These are phyloP conservation scores for Actinia tenebrosa DNA, from an alignment of 64 coral and sea anemone species.

Conservation along the genomic window DNA sequence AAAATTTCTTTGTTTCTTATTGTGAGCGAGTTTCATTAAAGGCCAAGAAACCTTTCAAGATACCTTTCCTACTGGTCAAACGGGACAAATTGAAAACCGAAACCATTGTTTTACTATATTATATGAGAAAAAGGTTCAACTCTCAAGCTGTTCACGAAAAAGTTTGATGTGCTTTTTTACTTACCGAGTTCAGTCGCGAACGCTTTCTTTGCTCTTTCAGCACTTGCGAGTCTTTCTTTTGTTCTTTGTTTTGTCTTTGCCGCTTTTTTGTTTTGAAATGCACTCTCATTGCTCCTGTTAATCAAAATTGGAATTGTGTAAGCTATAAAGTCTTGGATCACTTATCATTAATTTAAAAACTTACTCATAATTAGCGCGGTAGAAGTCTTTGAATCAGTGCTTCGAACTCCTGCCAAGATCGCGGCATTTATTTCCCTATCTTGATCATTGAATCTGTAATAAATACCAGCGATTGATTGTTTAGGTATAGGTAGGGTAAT, in stretches of 20 bases:
- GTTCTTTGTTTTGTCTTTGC: conserved; percentile 6
- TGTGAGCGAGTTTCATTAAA: background rate
- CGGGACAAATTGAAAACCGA: background rate
- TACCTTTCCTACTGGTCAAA: background rate
- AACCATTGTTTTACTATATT: background rate
- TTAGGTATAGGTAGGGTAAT: conserved; percentile 15
- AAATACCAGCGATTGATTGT: background rate
- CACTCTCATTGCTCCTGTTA: conserved; percentile 5
- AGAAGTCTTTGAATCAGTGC: background rate
- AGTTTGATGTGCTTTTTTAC: background rate
- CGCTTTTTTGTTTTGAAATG: conserved; percentile 10
- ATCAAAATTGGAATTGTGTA: background rate
- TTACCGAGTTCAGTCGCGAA: background rate
- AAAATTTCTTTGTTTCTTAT: no score
- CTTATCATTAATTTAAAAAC: background rate
- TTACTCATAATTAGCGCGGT: conserved; percentile 4
- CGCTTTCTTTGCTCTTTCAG: background rate
- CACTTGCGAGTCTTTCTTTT: conserved; percentile 9
- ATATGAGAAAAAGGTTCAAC: background rate
- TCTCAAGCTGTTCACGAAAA: background rate
- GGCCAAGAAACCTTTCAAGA: background rate
- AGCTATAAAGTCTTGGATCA: background rate
- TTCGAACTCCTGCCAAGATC: conserved; percentile 8
- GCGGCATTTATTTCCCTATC: background rate
- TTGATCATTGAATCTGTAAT: conserved; percentile 4